Evolutionary conservation across 2,113 vertebrate genomes (phyloP).

Genomic region (Xiphophorus couchianus): DNA sequence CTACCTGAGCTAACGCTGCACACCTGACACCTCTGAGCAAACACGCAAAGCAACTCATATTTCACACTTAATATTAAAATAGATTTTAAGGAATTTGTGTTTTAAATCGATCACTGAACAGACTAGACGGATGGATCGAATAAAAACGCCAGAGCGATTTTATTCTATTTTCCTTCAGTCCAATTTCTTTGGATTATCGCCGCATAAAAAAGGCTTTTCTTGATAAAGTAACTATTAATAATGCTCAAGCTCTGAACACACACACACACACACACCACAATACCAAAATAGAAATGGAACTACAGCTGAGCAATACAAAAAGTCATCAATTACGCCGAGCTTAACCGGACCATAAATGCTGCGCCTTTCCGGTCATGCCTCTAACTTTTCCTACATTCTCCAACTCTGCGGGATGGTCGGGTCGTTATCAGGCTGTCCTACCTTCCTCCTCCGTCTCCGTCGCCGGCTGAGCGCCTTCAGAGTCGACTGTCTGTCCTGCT

Average conservation of each 20-base stretch:
- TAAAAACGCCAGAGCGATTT: background rate
- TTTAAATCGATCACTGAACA: background rate
- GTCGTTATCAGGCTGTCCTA: slow-evolving; percentile 61
- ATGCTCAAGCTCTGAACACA: background rate
- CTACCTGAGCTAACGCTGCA: slow-evolving; percentile 66
- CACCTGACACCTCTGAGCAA: slow-evolving; percentile 65
- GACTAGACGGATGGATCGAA: background rate
- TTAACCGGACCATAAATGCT: background rate
- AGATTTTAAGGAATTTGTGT: background rate
- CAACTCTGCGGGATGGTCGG: slow-evolving; percentile 20
- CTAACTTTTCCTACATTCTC: background rate
- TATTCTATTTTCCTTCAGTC: background rate
- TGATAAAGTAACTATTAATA: background rate
- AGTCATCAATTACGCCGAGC: slow-evolving; percentile 37
- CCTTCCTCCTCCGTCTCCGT: slow-evolving; percentile 78
- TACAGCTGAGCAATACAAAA: slow-evolving; percentile 27
- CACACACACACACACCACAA: background rate
- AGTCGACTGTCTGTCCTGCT: slow-evolving; percentile 72
- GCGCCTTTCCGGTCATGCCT: background rate
- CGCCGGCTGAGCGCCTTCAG: slow-evolving; percentile 71
- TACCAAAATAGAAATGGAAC: background rate
- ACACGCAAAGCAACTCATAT: slow-evolving; percentile 6
- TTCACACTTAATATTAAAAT: background rate
- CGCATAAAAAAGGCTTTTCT: too few species aligned
- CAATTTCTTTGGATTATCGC: background rate